Evolutionary conservation across 2,113 vertebrate species (phyloP).

Genomic region (Chaetura pelagica): DNA sequence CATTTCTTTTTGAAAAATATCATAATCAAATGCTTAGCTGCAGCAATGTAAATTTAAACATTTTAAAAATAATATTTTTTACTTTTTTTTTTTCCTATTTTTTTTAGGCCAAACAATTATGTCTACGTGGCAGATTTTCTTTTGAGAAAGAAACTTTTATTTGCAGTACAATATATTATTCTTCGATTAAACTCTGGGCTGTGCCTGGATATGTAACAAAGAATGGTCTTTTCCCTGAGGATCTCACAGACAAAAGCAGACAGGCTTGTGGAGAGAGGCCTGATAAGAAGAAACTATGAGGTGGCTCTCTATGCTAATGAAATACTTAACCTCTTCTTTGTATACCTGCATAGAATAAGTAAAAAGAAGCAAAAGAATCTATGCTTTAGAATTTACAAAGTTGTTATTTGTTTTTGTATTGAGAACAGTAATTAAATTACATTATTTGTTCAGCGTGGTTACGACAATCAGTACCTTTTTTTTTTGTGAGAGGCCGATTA

Average conservation of each 20-base stretch:
- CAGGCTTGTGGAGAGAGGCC: neutral
- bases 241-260: neutral
- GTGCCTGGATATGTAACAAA: neutral
- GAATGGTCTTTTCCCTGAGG: neutral
- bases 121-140: neutral
- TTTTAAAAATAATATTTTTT: neutral
- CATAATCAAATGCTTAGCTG: neutral
- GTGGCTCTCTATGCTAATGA: neutral
- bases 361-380: neutral
- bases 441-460: neutral
- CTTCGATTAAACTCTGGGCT: neutral
- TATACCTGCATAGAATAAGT: neutral
- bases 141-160: neutral
- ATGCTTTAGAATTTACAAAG: neutral
- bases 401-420: slow-evolving; percentile 7
- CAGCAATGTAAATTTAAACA: neutral
- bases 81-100: neutral
- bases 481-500: neutral
- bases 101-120: neutral
- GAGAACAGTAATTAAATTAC: neutral
- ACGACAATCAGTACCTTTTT: neutral
- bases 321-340: neutral
- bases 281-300: neutral
- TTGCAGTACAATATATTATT: neutral
- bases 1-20: neutral